These are phyloP conservation scores for Forpus xanthops DNA, from an alignment of 2,797 vertebrate genomes.

Conservation along the genomic window DNA sequence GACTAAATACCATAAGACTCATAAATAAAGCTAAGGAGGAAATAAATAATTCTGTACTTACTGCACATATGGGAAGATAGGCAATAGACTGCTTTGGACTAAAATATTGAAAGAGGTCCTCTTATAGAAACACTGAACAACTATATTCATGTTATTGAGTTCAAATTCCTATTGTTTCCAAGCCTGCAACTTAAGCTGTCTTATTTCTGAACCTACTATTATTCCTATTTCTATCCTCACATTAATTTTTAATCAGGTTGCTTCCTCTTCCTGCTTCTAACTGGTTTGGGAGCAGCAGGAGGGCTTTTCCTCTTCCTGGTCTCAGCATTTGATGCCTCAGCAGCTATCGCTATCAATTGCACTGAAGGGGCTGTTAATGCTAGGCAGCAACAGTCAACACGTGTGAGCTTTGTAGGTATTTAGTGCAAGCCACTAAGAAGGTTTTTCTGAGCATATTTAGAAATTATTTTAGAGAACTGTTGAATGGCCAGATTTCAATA, in stretches of 20 bases:
- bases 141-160: neutral
- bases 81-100: neutral
- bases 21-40: neutral
- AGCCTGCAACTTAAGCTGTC: neutral
- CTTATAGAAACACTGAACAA: neutral
- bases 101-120: neutral
- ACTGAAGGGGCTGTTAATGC: neutral
- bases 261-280: neutral
- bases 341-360: neutral
- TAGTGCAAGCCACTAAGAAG: constrained; percentile 30
- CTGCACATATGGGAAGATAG: neutral
- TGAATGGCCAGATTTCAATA: constrained; percentile 41
- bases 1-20: neutral
- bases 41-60: neutral
- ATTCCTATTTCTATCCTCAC: neutral
- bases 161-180: neutral
- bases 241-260: neutral
- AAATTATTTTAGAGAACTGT: constrained; percentile 32
- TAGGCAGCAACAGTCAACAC: constrained; percentile 3
- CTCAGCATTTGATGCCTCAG: neutral
- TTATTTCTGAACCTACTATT: neutral
- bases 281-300: neutral
- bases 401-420: constrained; percentile 30
- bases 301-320: neutral
- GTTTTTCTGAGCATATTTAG: constrained; percentile 44